Conservation (phyloP, 2,888 invertebrate species). For the Ophioninae sp. region DNA sequence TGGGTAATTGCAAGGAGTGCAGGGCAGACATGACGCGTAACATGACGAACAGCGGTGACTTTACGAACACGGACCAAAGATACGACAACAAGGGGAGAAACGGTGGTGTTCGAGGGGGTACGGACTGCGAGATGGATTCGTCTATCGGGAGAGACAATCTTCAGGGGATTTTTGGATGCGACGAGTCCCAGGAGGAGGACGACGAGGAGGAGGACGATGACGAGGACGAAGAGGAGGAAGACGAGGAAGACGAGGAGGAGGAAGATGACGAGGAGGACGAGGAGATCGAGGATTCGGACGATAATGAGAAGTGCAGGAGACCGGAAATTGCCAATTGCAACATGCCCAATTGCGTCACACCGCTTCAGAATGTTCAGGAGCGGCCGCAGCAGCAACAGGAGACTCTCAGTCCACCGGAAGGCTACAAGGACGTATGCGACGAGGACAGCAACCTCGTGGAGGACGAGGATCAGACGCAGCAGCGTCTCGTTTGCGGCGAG, state of each 20-base stretch:
- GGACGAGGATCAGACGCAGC: constrained; percentile 70
- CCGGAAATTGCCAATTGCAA: constrained; percentile 50
- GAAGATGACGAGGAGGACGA: constrained; percentile 57
- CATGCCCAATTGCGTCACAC: constrained; percentile 53
- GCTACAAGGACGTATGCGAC: constrained; percentile 92
- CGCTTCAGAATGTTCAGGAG: constrained; percentile 62
- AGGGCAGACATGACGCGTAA: constrained; percentile 78
- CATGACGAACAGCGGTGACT: constrained; percentile 78
- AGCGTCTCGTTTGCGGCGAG: constrained; percentile 83
- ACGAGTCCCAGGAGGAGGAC: constrained; percentile 69
- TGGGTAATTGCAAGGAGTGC: constrained; percentile 83
- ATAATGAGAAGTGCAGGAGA: constrained; percentile 64
- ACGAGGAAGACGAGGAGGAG: constrained; percentile 67
- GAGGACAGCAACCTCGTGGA: constrained; percentile 83
- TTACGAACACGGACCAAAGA: constrained; percentile 52
- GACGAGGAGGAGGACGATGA: constrained; percentile 69
- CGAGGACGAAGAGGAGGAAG: constrained; percentile 65
- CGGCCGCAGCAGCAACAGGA: constrained; percentile 84
- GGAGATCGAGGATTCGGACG: constrained; percentile 65
- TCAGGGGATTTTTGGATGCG: constrained; percentile 55
- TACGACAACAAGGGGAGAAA: constrained; percentile 44
- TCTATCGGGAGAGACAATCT: constrained; percentile 51
- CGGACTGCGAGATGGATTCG: constrained; percentile 43
- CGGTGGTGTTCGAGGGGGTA: constrained; percentile 70
- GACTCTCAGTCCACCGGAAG: constrained; percentile 94